Evolutionary conservation across 2,113 vertebrate species (phyloP).

Genomic region (Prionailurus bengalensis): DNA sequence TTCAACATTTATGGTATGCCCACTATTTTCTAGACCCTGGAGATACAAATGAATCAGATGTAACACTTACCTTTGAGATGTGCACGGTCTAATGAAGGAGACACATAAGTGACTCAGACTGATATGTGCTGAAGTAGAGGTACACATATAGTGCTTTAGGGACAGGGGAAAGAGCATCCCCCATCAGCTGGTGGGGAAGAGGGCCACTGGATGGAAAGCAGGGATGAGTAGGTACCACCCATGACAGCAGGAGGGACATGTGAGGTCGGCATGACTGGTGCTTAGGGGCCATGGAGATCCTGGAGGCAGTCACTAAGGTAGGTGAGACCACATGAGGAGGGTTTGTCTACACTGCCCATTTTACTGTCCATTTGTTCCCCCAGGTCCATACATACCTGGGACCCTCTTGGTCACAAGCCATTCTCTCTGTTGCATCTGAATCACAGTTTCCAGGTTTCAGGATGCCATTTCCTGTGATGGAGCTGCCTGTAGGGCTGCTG

Average conservation of each 20-base stretch:
- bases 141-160: background rate
- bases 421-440: background rate
- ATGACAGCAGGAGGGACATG: background rate
- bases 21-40: background rate
- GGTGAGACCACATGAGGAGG: background rate
- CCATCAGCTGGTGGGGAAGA: background rate
- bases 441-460: constrained; percentile 21
- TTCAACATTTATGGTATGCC: background rate
- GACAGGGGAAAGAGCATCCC: background rate
- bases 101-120: background rate
- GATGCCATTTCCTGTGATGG: background rate
- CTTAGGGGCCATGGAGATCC: background rate
- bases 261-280: background rate
- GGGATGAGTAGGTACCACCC: background rate
- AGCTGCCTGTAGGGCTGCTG: background rate
- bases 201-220: background rate
- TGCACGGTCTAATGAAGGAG: background rate
- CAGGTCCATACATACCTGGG: background rate
- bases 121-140: background rate
- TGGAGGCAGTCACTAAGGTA: background rate
- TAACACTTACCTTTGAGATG: background rate
- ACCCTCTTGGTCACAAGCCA: background rate
- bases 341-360: background rate
- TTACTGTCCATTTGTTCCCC: background rate
- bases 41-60: background rate